A percentile compares a stretch with the other conserved stretches of the same genome.
These are phyloP conservation scores for Phalacrocorax carbo DNA, from an alignment of 2,113 vertebrate genomes.

Conservation along the genomic window DNA sequence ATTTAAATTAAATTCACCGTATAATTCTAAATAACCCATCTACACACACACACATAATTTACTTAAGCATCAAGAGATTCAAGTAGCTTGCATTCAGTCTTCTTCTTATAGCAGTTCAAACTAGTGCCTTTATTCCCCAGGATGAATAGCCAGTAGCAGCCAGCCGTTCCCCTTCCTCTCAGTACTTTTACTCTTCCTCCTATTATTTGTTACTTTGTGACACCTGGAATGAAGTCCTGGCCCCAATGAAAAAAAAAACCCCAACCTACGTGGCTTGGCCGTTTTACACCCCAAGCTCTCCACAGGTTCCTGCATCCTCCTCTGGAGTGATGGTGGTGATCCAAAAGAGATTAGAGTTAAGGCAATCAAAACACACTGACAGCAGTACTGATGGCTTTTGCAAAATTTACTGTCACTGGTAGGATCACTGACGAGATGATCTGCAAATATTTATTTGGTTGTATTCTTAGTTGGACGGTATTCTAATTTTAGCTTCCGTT, in stretches of 20 bases:
- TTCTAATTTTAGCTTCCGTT: background rate
- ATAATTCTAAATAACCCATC: conserved; percentile 37
- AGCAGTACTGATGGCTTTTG: background rate
- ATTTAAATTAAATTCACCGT: conserved; percentile 43
- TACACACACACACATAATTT: background rate
- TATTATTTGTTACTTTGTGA: background rate
- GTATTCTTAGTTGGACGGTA: background rate
- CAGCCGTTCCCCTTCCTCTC: background rate
- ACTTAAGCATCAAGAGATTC: conserved; percentile 24
- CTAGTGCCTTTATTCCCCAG: background rate
- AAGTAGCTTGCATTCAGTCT: background rate
- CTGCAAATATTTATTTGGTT: background rate
- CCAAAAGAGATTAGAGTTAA: background rate
- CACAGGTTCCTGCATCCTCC: background rate
- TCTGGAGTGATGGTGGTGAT: background rate
- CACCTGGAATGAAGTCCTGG: background rate
- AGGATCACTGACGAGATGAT: background rate
- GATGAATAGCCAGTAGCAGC: background rate
- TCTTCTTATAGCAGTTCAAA: background rate
- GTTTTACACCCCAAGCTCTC: background rate
- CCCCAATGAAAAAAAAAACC: accelerated
- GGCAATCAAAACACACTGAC: background rate
- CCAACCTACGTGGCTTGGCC: accelerated
- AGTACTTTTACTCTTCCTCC: background rate
- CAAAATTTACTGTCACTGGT: background rate